Evolutionary conservation across 92 coral and sea anemone genomes (phyloP).

Genomic region (Epizoanthus scotinus): DNA sequence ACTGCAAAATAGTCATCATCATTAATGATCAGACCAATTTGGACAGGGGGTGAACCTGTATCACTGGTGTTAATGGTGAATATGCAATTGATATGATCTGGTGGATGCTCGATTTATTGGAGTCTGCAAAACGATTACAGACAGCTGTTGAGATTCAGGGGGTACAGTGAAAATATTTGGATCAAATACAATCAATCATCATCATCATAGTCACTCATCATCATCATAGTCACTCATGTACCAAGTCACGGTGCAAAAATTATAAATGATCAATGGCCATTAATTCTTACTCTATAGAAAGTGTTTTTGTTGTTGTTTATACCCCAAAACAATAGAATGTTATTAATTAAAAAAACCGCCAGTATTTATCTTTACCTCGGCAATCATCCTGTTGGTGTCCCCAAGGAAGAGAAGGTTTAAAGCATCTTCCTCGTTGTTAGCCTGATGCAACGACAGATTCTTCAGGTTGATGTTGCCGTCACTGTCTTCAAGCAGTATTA

Average conservation of each 20-base stretch:
- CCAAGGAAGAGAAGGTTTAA: slow-evolving; percentile 94
- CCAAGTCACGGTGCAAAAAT: no score
- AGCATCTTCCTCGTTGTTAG: slow-evolving; percentile 97
- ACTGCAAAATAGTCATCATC: slow-evolving; percentile 44
- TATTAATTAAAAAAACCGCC: no score
- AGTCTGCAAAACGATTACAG: slow-evolving; percentile 57
- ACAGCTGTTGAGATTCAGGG: no score
- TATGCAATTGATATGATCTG: slow-evolving; percentile 82
- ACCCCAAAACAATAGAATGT: neutral
- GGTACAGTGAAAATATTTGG: no score
- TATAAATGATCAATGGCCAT: neutral
- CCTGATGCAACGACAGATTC: slow-evolving; percentile 90
- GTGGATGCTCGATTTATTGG: slow-evolving; percentile 99
- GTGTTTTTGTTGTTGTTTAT: neutral
- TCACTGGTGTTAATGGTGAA: slow-evolving; percentile 88
- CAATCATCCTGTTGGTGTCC: slow-evolving; percentile 98
- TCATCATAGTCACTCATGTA: no score
- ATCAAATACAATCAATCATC: no score
- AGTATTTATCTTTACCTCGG: slow-evolving; percentile 76
- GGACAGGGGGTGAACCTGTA: slow-evolving; percentile 56
- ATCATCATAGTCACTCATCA: no score
- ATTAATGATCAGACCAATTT: no score
- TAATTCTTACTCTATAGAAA: neutral
- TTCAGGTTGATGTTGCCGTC: slow-evolving; percentile 88
- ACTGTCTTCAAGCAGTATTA: slow-evolving; percentile 89